These are phyloP conservation scores for Conchocele bisecta DNA, from an alignment of 2,888 invertebrate genomes.

Conservation along the genomic window DNA sequence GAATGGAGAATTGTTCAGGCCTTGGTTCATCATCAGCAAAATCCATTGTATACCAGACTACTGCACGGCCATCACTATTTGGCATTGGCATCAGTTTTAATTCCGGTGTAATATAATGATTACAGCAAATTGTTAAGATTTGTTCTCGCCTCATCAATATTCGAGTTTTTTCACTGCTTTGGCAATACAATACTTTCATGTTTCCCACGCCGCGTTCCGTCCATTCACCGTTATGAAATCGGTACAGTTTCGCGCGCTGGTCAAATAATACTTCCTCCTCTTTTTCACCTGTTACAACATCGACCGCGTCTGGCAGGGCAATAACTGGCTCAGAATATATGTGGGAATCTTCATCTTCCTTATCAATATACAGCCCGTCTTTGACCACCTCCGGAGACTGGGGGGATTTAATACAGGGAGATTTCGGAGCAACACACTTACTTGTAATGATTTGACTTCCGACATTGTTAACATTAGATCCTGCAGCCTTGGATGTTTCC, in stretches of 20 bases:
- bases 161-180: constrained; percentile 86
- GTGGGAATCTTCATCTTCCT: constrained; percentile 91
- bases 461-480: too few species aligned
- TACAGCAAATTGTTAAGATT: constrained; percentile 94
- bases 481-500: too few species aligned
- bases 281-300: constrained; percentile 94
- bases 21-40: constrained; percentile 91
- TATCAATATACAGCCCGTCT: constrained; percentile 76
- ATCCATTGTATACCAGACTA: constrained; percentile 93
- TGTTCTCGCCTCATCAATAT: constrained; percentile 96
- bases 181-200: constrained; percentile 86
- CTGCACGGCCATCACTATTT: constrained; percentile 91
- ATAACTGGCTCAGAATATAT: constrained; percentile 86
- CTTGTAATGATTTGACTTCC: too few species aligned
- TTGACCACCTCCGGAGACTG: constrained; percentile 66
- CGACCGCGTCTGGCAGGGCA: constrained; percentile 81
- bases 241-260: constrained; percentile 91
- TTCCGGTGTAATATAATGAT: constrained; percentile 90
- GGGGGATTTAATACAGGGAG: constrained; percentile 45
- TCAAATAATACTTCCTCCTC: constrained; percentile 90
- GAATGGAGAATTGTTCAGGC: constrained; percentile 89
- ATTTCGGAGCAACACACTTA: constrained; percentile 27
- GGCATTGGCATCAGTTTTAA: constrained; percentile 88
- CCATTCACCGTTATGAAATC: constrained; percentile 82
- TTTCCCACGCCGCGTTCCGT: constrained; percentile 84